Conservation (phyloP, 2,113 vertebrate genomes). For the Thryonomys swinderianus region DNA sequence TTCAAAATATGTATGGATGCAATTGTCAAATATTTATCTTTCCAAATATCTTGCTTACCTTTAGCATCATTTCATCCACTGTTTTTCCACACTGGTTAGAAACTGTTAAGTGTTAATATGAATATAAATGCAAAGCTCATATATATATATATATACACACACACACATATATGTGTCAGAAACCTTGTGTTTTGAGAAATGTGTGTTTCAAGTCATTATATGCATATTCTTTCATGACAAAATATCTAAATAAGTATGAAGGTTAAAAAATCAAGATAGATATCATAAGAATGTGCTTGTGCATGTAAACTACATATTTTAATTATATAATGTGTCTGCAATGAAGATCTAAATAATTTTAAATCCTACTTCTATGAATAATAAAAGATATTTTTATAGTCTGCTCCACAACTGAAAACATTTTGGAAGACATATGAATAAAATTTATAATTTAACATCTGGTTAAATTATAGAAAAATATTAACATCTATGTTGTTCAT, state of each 20-base stretch:
- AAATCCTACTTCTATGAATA: not conserved
- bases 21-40: not conserved
- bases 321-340: not conserved
- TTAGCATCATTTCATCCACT: not conserved
- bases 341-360: not conserved
- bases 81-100: not conserved
- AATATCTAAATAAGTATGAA: not conserved
- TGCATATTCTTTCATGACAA: not conserved
- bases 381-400: not conserved
- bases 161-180: no score
- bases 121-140: no score
- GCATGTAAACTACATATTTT: not conserved
- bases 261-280: not conserved
- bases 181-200: not conserved
- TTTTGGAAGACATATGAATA: not conserved
- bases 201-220: not conserved
- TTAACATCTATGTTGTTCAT: not conserved
- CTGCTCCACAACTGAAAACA: not conserved
- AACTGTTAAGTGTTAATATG: no score
- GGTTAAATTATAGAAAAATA: no score
- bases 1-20: not conserved
- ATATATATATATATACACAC: no score
- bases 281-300: not conserved
- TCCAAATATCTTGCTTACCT: not conserved
- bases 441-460: no score